Evolutionary conservation across 2,888 invertebrate genomes (phyloP).

Genomic region (Acanthosepion esculentum): DNA sequence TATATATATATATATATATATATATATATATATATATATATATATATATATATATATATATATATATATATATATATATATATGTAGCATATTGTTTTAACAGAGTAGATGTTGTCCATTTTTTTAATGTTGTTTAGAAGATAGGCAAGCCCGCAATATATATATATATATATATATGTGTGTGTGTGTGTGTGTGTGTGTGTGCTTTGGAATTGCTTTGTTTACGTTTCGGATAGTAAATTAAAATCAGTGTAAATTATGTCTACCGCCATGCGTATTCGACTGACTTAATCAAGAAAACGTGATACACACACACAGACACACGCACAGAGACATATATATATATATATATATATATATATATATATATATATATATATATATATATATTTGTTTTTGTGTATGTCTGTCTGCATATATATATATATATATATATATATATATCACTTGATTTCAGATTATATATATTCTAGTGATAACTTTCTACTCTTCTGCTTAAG

Average conservation of each 20-base stretch:
- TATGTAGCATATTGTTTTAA: no score
- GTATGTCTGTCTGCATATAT: neutral
- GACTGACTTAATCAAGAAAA: no score
- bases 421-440: neutral
- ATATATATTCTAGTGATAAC: no score
- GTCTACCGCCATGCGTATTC: no score
- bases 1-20: constrained; percentile 18
- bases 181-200: neutral
- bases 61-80: neutral
- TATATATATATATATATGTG: neutral
- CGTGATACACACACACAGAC: no score
- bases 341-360: neutral
- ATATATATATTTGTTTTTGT: neutral
- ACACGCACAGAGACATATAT: neutral
- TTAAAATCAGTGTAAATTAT: no score
- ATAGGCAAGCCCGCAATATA: no score
- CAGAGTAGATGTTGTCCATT: neutral
- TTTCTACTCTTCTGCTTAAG: no score
- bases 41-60: neutral
- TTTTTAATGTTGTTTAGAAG: neutral
- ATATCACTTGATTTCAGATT: neutral
- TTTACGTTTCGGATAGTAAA: no score
- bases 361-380: neutral
- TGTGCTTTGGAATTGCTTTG: neutral
- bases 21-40: constrained; percentile 43